Percentiles rank a stretch among this genome's conserved stretches.
phyloP scores from a whole-genome alignment of 2,113 vertebrate genomes.

The Sinocyclocheilus rhinocerous region DNA sequence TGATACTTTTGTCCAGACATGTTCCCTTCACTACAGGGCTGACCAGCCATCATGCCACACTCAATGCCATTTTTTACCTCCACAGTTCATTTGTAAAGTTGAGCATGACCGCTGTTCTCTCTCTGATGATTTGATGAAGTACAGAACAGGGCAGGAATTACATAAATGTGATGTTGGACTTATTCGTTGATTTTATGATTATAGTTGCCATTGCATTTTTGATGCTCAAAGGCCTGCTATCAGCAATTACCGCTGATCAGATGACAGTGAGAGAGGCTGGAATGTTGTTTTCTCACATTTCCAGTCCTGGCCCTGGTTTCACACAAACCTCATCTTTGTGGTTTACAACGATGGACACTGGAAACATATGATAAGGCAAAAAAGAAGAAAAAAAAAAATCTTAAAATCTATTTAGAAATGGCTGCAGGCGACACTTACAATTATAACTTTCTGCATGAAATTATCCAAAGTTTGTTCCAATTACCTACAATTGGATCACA shows the following conservation, averaged over 20 bases:
- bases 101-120: neutral
- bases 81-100: neutral
- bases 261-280: slow-evolving; percentile 63
- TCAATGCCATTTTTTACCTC: neutral
- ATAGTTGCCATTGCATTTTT: neutral
- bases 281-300: slow-evolving; percentile 65
- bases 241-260: slow-evolving; percentile 56
- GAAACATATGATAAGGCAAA: slow-evolving; percentile 54
- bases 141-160: neutral
- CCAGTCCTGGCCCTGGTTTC: slow-evolving; percentile 61
- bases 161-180: neutral
- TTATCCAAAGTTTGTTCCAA: slow-evolving; percentile 85
- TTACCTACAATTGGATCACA: slow-evolving; percentile 86
- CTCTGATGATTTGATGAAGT: neutral
- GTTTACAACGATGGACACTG: slow-evolving; percentile 74
- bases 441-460: slow-evolving; percentile 83
- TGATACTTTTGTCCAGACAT: slow-evolving; percentile 14
- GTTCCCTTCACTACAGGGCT: neutral
- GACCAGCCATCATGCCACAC: slow-evolving; percentile 9
- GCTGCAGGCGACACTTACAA: slow-evolving; percentile 80
- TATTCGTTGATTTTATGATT: neutral
- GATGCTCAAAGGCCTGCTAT: slow-evolving; percentile 49
- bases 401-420: slow-evolving; percentile 52
- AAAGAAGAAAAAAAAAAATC: slow-evolving; percentile 10
- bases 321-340: slow-evolving; percentile 70